phyloP scores from a whole-genome alignment of 37 sponge, comb jelly and placozoan genomes.

The Ianthella basta region DNA sequence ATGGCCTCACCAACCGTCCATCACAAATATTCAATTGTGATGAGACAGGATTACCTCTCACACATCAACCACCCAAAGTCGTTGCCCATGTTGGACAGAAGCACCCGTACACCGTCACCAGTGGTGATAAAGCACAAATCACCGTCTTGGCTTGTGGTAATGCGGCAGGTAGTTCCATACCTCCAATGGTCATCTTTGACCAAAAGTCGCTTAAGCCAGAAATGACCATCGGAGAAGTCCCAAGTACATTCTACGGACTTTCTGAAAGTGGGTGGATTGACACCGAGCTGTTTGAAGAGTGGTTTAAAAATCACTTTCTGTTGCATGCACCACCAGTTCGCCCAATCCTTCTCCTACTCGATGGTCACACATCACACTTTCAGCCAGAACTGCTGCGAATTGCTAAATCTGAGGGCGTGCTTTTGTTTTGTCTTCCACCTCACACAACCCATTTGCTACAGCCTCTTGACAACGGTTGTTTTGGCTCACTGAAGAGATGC shows the following conservation, averaged over 20 bases:
- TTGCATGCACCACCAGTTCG: slow-evolving; percentile 25
- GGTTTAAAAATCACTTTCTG: slow-evolving; percentile 41
- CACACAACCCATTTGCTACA: slow-evolving; percentile 42
- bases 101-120: slow-evolving; percentile 38
- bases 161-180: slow-evolving; percentile 33
- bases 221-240: slow-evolving; percentile 50
- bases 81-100: slow-evolving; percentile 24
- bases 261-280: slow-evolving; percentile 50
- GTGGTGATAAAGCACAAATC: slow-evolving; percentile 35
- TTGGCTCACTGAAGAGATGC: slow-evolving; percentile 40
- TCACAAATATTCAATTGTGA: slow-evolving; percentile 33
- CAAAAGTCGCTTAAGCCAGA: slow-evolving; percentile 16
- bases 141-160: slow-evolving; percentile 33
- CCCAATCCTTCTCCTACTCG: slow-evolving; percentile 39
- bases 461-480: slow-evolving; percentile 52
- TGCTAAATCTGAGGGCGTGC: slow-evolving; percentile 22
- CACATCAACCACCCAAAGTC: slow-evolving; percentile 11
- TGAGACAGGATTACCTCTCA: slow-evolving; percentile 38
- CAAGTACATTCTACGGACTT: slow-evolving; percentile 49
- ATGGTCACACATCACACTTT: slow-evolving; percentile 44
- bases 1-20: slow-evolving; percentile 34
- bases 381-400: slow-evolving; percentile 12
- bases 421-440: slow-evolving; percentile 40
- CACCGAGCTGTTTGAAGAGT: slow-evolving; percentile 32
- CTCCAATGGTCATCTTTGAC: slow-evolving; percentile 43